Evolutionary conservation across 2,888 invertebrate species (phyloP).

Genomic region (Hesperia comma): DNA sequence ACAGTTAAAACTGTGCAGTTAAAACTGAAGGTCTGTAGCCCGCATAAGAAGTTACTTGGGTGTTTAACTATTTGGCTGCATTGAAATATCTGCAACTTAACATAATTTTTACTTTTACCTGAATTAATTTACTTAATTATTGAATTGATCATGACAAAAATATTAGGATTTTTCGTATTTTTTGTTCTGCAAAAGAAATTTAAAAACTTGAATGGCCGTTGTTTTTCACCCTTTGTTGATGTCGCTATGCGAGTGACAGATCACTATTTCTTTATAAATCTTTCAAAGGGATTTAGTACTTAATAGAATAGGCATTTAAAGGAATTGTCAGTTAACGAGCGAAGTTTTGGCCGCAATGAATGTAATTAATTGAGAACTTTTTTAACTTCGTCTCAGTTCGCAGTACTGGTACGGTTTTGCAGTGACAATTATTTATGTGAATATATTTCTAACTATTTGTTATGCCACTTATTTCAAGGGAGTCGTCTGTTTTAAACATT

Average conservation of each 20-base stretch:
- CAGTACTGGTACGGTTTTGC: slow-evolving; percentile 49
- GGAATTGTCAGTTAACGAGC: slow-evolving; percentile 76
- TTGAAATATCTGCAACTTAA: too few species aligned
- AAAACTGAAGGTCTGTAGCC: too few species aligned
- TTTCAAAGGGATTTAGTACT: slow-evolving; percentile 70
- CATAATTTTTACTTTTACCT: too few species aligned
- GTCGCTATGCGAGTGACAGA: slow-evolving; percentile 66
- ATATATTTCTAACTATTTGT: neutral
- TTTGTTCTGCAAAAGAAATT: neutral
- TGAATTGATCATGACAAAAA: neutral
- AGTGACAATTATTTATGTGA: slow-evolving; percentile 30
- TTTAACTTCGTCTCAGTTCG: slow-evolving; percentile 60
- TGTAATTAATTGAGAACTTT: slow-evolving; percentile 75
- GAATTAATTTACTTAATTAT: too few species aligned
- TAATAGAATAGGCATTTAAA: slow-evolving; percentile 75
- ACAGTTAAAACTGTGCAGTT: too few species aligned
- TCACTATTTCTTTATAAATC: slow-evolving; percentile 71
- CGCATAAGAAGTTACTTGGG: too few species aligned
- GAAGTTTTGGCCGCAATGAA: slow-evolving; percentile 78
- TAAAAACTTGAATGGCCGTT: slow-evolving; percentile 1
- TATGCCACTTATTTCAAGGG: neutral
- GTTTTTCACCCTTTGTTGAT: slow-evolving; percentile 32
- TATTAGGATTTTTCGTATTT: neutral
- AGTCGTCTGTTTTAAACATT: neutral
- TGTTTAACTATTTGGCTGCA: too few species aligned